Evolutionary conservation across 1,140 invertebrate genomes (phyloP), one percentile per base, ranked within the genome.

Genomic region (Yoshiicerus persimilis): DNA sequence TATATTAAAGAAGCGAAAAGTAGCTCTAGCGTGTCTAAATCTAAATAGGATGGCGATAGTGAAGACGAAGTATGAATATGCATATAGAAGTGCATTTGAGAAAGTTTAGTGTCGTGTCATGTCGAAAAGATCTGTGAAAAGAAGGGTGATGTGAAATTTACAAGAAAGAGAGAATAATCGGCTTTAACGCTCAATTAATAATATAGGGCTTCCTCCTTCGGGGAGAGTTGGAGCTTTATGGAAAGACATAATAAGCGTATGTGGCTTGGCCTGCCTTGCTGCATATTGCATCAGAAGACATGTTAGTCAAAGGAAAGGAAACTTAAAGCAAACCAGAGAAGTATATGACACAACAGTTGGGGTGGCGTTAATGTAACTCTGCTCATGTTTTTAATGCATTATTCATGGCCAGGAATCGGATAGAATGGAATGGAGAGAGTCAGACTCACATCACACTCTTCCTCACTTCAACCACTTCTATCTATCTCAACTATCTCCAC

Each of bases 341-440:
- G 30, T 77, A 36, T 77, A 86, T 30, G 84, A 86, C 84, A 86
- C 84, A 86, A 86, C 84, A 86, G 84, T 86, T 83, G 86, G 86
- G 70, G 27, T 80, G 70, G 70, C 86, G 87, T 87, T 87, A 87
- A 87, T 87, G 87, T 36, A 87, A 84, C 87, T 75, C 87, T 41
- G 25, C 87, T 88, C 87, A 88, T 88, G 87, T 88, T 88, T 88
- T 88, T 88, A 88, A 88, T 88, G 83, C 84, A 85, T 88, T 88
- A 88, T 88, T 88, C 87, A 88, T 84, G 62, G 64, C 23, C 62
- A 85, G 83, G 80, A 41, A 88, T 87, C 66, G 86, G 86, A 87
- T 86, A 41, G 85, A 87, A 80, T 80, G 75, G 86, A 66, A 77
- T 77, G 32, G 39, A 80, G 25, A 87, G 86, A 85, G 83, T 56